These are phyloP conservation scores for Dinothrombium tinctorium DNA, from an alignment of 1,140 invertebrate species.

Conservation along the genomic window DNA sequence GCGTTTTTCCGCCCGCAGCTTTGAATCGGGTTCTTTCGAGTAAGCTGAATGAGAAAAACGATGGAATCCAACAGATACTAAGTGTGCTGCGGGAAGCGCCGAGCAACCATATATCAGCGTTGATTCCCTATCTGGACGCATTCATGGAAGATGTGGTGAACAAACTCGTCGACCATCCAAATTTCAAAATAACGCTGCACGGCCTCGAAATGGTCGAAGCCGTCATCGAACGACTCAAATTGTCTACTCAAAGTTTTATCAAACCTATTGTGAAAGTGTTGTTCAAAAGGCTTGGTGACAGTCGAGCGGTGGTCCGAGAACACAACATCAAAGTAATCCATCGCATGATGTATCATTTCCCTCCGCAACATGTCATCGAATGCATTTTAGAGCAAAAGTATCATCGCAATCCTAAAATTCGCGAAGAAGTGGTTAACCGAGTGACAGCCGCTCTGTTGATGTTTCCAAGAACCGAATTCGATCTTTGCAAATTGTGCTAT, in stretches of 20 bases:
- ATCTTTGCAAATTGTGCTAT: slow-evolving; percentile 33
- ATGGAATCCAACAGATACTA: slow-evolving; percentile 6
- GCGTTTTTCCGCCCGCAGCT: slow-evolving; percentile 7
- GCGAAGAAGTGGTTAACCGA: slow-evolving; percentile 49
- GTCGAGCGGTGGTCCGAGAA: slow-evolving; percentile 23
- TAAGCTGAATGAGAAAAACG: slow-evolving; percentile 1
- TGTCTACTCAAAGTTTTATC: neutral
- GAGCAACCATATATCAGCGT: slow-evolving; percentile 22
- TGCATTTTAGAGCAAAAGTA: slow-evolving; percentile 35
- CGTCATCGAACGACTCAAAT: slow-evolving; percentile 16
- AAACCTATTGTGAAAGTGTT: slow-evolving; percentile 21
- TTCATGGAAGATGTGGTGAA: slow-evolving; percentile 32
- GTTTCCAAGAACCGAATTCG: slow-evolving; percentile 55
- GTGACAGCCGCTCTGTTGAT: slow-evolving; percentile 46
- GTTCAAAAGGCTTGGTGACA: slow-evolving; percentile 32
- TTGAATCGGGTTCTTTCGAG: neutral
- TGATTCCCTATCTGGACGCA: slow-evolving; percentile 34
- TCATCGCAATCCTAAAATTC: slow-evolving; percentile 37
- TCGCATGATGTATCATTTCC: slow-evolving; percentile 36
- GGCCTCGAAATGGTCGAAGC: slow-evolving; percentile 29
- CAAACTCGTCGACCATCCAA: slow-evolving; percentile 28
- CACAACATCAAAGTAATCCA: slow-evolving; percentile 30
- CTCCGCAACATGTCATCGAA: slow-evolving; percentile 33
- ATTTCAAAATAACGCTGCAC: slow-evolving; percentile 31
- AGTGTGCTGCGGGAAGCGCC: slow-evolving; percentile 6